Base-by-base conservation (phyloP, 2,888 invertebrate species). In the Tenthredo amoena region DNA sequence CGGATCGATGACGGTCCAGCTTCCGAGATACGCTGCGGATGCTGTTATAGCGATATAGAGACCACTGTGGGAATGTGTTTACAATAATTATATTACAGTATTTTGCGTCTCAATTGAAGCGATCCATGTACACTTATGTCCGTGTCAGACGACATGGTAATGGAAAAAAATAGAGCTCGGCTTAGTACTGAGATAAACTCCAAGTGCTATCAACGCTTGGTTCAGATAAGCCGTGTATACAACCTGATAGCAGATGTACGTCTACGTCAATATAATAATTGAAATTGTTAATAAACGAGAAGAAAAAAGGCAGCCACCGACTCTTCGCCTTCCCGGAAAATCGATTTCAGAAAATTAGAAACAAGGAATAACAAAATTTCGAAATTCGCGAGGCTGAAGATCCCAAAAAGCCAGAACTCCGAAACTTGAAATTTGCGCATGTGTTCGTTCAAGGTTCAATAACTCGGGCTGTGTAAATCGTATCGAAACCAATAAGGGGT, bases 1-100 rank as follows among this genome's bases (percentile, higher is more conserved):
- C 21, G 72, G 43, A 74, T 74, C 72, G 72, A 74, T 74, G 43
- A n/a, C 72, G 40, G 72, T 26, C 37, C 72, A 72, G 72, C 72
- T 43, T n/a, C 43, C n/a, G 71, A 7, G 34, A 62, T 62, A 21
- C 21, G 62, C 26, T 62, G 10, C 62, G n/a, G 62, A n/a, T 62
- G 65, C 40, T 43, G 40, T 40, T 40, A 40, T 40, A 40, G 40
- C 7, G 26, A 26, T 26, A 31, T 2, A 65, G 65, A 65, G 65
- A 31, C 31, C 9, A 31, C 2, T 34, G 26, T 62, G 9, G n/a
- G n/a, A 62, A 2, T 10, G 7, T 26, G 5, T 50, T 50, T 3
- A 1, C 6, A n/a, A 50, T n/a, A n/a, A 55, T 55, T 1, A 55
- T 50, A n/a, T 55, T 7, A n/a, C 18, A 9, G 5, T 50, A 50